A percentile compares a stretch with the other conserved stretches of the same genome.
These are phyloP conservation scores for Torymus texanus DNA, from an alignment of 2,888 invertebrate genomes.

Conservation along the genomic window DNA sequence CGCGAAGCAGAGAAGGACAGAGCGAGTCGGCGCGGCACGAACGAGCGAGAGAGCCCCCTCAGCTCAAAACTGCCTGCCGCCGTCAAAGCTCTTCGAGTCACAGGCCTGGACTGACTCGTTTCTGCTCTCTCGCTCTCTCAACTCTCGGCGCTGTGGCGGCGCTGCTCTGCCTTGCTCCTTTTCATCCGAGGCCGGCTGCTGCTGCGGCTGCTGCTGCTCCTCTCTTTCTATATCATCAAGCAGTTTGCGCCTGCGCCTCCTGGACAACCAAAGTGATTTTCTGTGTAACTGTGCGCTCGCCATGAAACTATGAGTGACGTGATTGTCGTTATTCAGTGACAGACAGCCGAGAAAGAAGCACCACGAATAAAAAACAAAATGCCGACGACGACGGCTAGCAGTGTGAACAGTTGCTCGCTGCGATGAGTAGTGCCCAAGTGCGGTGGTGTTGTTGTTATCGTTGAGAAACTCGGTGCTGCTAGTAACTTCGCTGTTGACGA, in stretches of 20 bases:
- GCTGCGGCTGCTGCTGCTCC: too few species aligned
- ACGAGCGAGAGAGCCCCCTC: slow-evolving; percentile 65
- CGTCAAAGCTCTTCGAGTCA: slow-evolving; percentile 75
- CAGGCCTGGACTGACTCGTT: slow-evolving; percentile 68
- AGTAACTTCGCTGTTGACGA: neutral
- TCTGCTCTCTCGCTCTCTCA: neutral
- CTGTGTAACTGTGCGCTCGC: neutral
- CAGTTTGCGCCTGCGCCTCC: too few species aligned
- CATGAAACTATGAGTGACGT: slow-evolving; percentile 15
- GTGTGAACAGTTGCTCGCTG: slow-evolving; percentile 2
- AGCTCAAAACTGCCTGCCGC: slow-evolving; percentile 59
- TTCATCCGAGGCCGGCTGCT: neutral
- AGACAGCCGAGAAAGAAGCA: neutral
- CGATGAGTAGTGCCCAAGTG: slow-evolving; percentile 43
- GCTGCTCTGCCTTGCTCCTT: neutral
- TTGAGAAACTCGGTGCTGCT: neutral
- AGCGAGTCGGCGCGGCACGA: too few species aligned
- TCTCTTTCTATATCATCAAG: too few species aligned
- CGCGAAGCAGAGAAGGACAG: too few species aligned
- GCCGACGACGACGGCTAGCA: neutral
- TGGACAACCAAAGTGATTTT: too few species aligned
- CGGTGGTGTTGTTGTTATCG: slow-evolving; percentile 35
- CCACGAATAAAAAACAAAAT: slow-evolving; percentile 2
- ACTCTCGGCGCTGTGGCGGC: neutral
- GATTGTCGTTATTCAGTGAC: neutral